Conservation (phyloP, 2,888 invertebrate genomes). For the Hemaris fuciformis region DNA sequence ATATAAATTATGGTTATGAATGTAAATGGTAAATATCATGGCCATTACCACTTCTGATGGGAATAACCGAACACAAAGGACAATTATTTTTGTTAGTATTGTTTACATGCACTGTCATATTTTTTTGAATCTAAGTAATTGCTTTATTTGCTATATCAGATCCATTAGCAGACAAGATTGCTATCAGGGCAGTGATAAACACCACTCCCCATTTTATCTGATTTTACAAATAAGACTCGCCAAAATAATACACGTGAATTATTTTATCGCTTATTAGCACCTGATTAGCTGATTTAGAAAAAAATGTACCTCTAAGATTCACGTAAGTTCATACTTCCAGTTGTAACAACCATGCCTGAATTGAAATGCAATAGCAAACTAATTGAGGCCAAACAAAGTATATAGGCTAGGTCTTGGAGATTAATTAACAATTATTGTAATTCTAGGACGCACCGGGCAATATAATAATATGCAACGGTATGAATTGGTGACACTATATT, state of each 20-base stretch:
- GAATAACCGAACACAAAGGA: neutral
- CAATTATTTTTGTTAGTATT: neutral
- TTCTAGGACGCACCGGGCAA: constrained; percentile 38
- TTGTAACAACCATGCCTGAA: too few species aligned
- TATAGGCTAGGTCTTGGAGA: neutral
- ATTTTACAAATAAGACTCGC: neutral
- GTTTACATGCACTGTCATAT: neutral
- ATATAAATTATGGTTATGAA: neutral
- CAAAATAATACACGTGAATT: neutral
- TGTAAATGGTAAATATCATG: neutral
- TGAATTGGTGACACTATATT: neutral
- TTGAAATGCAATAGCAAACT: neutral
- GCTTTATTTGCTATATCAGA: neutral
- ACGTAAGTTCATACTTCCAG: too few species aligned
- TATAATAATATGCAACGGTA: too few species aligned
- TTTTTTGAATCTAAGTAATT: neutral
- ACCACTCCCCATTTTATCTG: neutral
- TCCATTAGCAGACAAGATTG: neutral
- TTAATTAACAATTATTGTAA: constrained; percentile 22
- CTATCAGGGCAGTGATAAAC: constrained; percentile 1
- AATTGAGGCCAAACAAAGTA: neutral
- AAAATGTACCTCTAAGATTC: too few species aligned
- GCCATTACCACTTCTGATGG: neutral
- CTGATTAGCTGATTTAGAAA: neutral
- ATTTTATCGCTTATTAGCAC: neutral